Percentiles rank a stretch among this genome's conserved stretches.
Conservation (phyloP, 2,113 vertebrate species). For the Rhegmatorhina hoffmannsi region DNA sequence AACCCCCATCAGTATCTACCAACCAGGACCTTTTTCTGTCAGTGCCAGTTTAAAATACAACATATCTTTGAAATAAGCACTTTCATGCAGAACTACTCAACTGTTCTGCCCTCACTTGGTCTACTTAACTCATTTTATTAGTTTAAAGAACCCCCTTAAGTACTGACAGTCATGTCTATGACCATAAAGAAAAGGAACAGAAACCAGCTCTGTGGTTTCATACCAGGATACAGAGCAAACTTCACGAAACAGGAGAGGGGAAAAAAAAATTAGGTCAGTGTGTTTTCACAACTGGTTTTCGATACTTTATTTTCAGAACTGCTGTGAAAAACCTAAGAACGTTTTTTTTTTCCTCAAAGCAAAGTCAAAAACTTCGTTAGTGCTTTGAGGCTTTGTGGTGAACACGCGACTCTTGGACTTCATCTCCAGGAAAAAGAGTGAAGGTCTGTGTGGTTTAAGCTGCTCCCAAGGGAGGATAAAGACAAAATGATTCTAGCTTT, state of each 20-base stretch:
- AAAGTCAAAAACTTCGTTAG: background rate
- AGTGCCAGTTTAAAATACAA: background rate
- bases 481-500: background rate
- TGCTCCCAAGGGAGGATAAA: background rate
- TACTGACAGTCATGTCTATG: background rate
- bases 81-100: background rate
- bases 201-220: background rate
- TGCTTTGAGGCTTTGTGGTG: background rate
- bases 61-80: background rate
- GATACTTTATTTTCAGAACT: constrained; percentile 13
- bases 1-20: background rate
- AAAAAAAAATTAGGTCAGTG: background rate
- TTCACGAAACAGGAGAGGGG: fast-evolving
- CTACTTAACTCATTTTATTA: background rate
- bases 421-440: background rate
- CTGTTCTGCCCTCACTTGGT: background rate
- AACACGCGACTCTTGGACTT: background rate
- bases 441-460: background rate
- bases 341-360: background rate
- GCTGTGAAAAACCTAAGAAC: background rate
- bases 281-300: background rate
- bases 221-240: background rate
- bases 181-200: background rate
- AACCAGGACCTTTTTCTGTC: background rate
- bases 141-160: background rate